phyloP scores from a whole-genome alignment of 1,140 invertebrate species.

The Drosophila arizonae region DNA sequence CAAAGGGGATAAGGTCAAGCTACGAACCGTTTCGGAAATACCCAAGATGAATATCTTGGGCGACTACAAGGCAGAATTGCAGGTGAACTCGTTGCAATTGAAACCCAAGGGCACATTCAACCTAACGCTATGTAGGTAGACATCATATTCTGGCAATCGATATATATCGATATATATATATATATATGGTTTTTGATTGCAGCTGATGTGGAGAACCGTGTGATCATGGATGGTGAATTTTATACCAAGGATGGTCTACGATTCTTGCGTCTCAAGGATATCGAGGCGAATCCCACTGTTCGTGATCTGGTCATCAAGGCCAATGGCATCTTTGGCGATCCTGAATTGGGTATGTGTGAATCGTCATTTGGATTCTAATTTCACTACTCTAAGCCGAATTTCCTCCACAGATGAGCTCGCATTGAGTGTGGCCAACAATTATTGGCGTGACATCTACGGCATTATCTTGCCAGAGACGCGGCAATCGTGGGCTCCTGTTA shows the following conservation, averaged over 20 bases:
- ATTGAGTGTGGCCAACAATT: slow-evolving; percentile 74
- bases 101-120: slow-evolving; percentile 79
- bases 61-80: slow-evolving; percentile 75
- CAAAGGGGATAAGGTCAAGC: slow-evolving; percentile 50
- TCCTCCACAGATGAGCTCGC: slow-evolving; percentile 63
- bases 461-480: slow-evolving; percentile 75
- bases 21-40: slow-evolving; percentile 35
- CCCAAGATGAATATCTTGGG: slow-evolving; percentile 68
- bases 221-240: slow-evolving; percentile 56
- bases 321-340: slow-evolving; percentile 76
- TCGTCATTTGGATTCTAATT: background rate
- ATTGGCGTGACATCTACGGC: slow-evolving; percentile 78
- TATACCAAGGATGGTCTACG: slow-evolving; percentile 58
- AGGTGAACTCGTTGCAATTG: slow-evolving; percentile 68
- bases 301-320: slow-evolving; percentile 69
- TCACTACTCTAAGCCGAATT: background rate
- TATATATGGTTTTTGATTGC: slow-evolving; percentile 1
- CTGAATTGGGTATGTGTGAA: slow-evolving; percentile 63
- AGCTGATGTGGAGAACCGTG: slow-evolving; percentile 65
- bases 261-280: slow-evolving; percentile 55
- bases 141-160: background rate
- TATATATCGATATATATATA: too few relatives aligned
- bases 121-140: slow-evolving; percentile 67
- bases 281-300: slow-evolving; percentile 65
- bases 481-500: slow-evolving; percentile 67